Base-by-base conservation (phyloP, 2,797 vertebrate genomes). In the Trachops cirrhosus region DNA sequence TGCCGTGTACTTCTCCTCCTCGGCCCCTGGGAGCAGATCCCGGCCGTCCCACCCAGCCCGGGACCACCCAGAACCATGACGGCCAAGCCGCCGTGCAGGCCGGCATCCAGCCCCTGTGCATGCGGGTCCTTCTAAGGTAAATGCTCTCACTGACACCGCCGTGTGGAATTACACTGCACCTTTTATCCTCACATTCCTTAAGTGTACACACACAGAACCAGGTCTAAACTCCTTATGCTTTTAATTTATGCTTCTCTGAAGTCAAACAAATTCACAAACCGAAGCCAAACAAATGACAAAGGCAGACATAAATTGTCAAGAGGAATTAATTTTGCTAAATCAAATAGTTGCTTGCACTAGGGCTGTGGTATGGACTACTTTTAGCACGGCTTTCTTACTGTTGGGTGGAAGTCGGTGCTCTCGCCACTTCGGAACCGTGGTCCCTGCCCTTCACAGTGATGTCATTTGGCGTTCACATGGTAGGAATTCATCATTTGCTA, bases 401-500 rank as follows among this genome's bases (percentile, higher is more conserved):
- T 15, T n/a, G 89, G 70, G 59, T 73, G 7, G 22, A 34, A 82
- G 84, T 68, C 75, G 5, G 1, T n/a, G 46, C 88, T 85, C 80
- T 80, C 54, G 1, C 46, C 19, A 2, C 4, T 77, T 85, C 11
- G 6, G 32, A 89, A 16, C 67, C 57, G n/a, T 64, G 41, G 7
- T 67, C 39, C 91, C 90, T 4, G 9, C 14, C 10, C 85, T 62
- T 94, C 82, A 10, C 54, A 50, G 19, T 19, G 52, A 93, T 88
- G 68, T 59, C 93, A 54, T 71, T 64, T 79, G 78, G 48, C 93
- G 85, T 95, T 94, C 77, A 67, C 5, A 0, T 3, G 0, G 93
- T 32, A 78, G 82, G 90, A 94, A 92, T 34, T 68, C 59, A 85
- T 87, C 87, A 57, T 71, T 89, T 62, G 77, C 87, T 62, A 22